A percentile compares a stretch with the other conserved stretches of the same genome.
These are phyloP conservation scores for Chamaetylas fuelleborni DNA, from an alignment of 2,113 vertebrate species.

Conservation along the genomic window DNA sequence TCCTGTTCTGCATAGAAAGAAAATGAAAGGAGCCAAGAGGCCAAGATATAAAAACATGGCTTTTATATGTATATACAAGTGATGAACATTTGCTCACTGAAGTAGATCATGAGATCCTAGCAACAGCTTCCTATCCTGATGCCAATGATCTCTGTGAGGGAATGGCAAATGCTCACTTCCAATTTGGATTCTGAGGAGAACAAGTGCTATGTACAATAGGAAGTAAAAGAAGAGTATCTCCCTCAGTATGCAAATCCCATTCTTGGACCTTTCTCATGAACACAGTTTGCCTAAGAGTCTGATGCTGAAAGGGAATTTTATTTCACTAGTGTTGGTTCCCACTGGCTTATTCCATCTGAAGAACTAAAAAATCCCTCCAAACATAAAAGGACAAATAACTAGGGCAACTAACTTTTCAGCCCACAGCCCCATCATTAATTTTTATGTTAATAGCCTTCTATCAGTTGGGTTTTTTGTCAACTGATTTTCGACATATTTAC, in stretches of 20 bases:
- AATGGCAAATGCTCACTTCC: neutral
- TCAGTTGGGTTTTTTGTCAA: neutral
- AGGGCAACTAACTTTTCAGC: neutral
- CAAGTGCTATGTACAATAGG: neutral
- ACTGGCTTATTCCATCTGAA: neutral
- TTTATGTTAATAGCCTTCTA: neutral
- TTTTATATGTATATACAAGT: neutral
- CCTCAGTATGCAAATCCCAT: neutral
- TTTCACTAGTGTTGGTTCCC: neutral
- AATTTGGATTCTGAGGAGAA: neutral
- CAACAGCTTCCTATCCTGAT: neutral
- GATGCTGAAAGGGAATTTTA: neutral
- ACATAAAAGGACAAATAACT: neutral
- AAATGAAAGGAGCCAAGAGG: neutral
- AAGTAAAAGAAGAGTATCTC: neutral
- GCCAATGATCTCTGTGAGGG: neutral
- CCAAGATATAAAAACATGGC: neutral
- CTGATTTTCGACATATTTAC: neutral
- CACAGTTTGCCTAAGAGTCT: neutral
- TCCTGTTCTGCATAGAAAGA: constrained; percentile 14
- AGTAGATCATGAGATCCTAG: neutral
- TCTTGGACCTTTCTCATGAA: neutral
- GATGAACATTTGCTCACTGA: neutral
- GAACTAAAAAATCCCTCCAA: neutral
- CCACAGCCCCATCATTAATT: neutral